These are phyloP conservation scores for Limnephilus marmoratus DNA, from an alignment of 2,888 invertebrate genomes.

Conservation along the genomic window DNA sequence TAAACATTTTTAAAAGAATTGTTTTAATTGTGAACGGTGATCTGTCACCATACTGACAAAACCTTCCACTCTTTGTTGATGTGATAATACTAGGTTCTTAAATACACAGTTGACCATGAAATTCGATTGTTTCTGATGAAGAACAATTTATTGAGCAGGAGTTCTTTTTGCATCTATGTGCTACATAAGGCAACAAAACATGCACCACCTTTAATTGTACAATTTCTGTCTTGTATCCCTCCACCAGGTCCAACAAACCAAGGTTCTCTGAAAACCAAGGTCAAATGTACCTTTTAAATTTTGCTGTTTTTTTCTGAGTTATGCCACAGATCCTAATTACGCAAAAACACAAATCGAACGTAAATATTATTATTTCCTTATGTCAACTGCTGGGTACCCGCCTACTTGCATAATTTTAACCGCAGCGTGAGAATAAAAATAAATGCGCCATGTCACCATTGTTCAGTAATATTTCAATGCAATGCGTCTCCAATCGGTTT, in stretches of 20 bases:
- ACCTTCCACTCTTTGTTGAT: not conserved
- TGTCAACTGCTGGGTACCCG: not conserved
- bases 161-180: not conserved
- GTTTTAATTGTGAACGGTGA: not conserved
- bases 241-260: not conserved
- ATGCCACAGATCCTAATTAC: not conserved
- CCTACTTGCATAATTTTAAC: not conserved
- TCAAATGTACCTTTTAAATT: not conserved
- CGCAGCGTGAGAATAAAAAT: not conserved
- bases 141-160: not conserved
- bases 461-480: conserved; percentile 26
- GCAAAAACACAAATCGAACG: not conserved
- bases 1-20: too few relatives aligned
- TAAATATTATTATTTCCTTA: not conserved
- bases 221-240: not conserved
- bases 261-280: not conserved
- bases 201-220: not conserved
- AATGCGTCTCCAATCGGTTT: conserved; percentile 33
- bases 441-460: conserved; percentile 35
- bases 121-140: not conserved
- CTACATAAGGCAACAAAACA: not conserved
- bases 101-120: not conserved
- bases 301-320: not conserved
- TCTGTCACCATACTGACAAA: not conserved
- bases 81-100: not conserved